Conservation (phyloP, 2,797 vertebrate genomes). For the Calcarius lapponicus region DNA sequence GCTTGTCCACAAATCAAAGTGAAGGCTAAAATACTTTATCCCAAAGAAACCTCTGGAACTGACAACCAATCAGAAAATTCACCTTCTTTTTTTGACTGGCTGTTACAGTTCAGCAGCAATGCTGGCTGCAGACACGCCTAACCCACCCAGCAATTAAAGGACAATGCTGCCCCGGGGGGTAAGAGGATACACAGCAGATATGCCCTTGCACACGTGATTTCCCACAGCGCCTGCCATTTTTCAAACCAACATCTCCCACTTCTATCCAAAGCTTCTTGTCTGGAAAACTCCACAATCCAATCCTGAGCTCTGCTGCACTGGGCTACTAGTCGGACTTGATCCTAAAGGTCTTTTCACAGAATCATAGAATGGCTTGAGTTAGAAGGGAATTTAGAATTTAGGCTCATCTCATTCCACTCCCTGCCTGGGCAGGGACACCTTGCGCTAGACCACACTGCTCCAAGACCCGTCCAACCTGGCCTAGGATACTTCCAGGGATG, state of each 20-base stretch:
- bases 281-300: background rate
- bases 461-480: rapidly evolving
- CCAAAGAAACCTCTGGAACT: background rate
- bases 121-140: background rate
- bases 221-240: background rate
- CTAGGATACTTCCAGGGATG: background rate
- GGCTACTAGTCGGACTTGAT: background rate
- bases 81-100: background rate
- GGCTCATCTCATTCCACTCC: background rate
- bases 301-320: background rate
- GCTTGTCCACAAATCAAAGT: background rate
- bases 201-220: background rate
- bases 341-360: background rate
- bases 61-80: background rate
- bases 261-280: background rate
- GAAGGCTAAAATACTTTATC: background rate
- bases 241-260: background rate
- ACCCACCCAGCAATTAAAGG: background rate
- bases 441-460: rapidly evolving
- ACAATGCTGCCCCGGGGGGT: rapidly evolving
- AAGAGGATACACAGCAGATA: background rate
- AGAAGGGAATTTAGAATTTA: background rate
- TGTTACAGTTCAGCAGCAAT: background rate
- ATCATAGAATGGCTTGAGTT: background rate
- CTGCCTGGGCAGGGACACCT: background rate